phyloP scores from a whole-genome alignment of 2,113 vertebrate genomes.

The Alethe diademata region DNA sequence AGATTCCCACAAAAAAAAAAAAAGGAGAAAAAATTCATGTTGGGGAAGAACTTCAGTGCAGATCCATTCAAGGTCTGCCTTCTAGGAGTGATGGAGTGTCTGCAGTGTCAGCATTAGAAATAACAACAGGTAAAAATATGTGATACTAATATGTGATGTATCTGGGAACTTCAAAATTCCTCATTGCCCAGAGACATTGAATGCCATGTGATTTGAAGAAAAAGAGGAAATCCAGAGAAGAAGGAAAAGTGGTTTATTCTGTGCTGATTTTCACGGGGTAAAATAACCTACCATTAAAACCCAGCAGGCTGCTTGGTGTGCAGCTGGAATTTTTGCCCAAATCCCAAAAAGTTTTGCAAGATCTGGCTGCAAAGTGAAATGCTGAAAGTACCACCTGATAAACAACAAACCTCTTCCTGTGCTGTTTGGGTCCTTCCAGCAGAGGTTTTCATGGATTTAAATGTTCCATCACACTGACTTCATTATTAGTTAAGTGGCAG shows the following conservation, averaged over 20 bases:
- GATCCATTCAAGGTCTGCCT: neutral
- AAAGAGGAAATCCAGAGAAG: neutral
- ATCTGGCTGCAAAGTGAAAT: neutral
- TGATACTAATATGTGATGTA: accelerated
- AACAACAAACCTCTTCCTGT: accelerated
- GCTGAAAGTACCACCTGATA: neutral
- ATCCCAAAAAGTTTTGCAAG: neutral
- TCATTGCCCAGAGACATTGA: accelerated
- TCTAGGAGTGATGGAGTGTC: neutral
- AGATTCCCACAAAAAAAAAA: neutral
- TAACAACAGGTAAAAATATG: neutral
- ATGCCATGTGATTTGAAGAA: neutral
- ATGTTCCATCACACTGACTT: no score
- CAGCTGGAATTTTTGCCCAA: neutral
- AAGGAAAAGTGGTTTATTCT: neutral
- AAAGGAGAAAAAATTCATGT: neutral
- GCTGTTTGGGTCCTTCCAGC: neutral
- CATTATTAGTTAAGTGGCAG: neutral
- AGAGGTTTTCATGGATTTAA: neutral
- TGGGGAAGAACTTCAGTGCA: neutral
- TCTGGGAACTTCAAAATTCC: accelerated
- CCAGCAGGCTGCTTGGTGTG: neutral
- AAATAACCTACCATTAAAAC: neutral
- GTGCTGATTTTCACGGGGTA: neutral
- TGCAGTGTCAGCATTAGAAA: neutral